These are phyloP conservation scores for Podilymbus podiceps DNA, from an alignment of 2,113 vertebrate genomes.

Conservation along the genomic window DNA sequence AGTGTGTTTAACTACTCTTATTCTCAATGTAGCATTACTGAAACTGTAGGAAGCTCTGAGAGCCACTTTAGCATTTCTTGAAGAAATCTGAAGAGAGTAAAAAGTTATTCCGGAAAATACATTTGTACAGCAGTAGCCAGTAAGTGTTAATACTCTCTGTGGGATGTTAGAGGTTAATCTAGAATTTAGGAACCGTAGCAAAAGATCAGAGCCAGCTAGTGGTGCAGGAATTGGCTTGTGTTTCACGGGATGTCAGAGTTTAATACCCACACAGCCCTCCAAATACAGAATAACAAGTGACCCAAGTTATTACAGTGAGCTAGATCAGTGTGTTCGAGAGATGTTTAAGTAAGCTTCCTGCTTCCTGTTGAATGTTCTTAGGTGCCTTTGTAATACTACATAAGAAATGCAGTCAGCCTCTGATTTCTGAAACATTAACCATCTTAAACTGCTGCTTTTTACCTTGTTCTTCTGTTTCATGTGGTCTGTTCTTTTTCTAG, in stretches of 20 bases:
- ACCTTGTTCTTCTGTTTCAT: neutral
- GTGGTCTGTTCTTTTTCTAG: conserved; percentile 63
- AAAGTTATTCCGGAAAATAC: neutral
- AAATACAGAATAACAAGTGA: neutral
- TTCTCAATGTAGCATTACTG: neutral
- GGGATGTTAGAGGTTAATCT: neutral
- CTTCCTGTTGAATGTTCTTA: neutral
- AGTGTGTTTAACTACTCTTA: neutral
- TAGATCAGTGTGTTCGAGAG: neutral
- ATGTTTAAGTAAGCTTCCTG: neutral
- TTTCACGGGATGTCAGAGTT: neutral
- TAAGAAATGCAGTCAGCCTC: neutral
- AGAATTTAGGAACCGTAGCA: neutral
- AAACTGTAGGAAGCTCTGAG: neutral
- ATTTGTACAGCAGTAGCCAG: neutral
- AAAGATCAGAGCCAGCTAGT: neutral
- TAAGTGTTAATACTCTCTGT: neutral
- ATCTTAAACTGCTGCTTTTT: neutral
- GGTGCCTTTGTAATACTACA: neutral
- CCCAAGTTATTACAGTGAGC: neutral
- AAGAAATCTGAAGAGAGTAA: neutral
- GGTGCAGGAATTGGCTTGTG: neutral
- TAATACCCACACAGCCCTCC: neutral
- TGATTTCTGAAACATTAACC: neutral
- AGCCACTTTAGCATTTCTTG: neutral